phyloP scores from a whole-genome alignment of 2,888 invertebrate species.

The Linyphia triangularis region DNA sequence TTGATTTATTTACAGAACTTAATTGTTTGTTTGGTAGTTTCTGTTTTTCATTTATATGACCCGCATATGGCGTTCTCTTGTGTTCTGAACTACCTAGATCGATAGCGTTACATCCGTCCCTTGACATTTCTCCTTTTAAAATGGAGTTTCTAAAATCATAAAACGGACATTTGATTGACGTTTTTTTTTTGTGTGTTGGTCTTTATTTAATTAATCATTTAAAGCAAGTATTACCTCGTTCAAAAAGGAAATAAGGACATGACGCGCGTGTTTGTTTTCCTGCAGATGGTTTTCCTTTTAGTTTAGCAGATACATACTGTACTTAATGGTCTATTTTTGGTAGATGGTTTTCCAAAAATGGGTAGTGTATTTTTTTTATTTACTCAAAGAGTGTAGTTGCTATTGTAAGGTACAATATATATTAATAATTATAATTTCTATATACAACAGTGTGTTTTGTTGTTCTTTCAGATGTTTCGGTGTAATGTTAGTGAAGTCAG shows the following conservation, averaged over 20 bases:
- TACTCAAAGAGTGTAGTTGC: no score
- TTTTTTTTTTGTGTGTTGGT: background rate
- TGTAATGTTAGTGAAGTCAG: no score
- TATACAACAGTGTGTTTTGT: no score
- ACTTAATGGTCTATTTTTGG: background rate
- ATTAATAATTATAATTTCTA: no score
- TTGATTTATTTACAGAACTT: background rate
- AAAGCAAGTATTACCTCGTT: background rate
- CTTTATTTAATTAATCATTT: background rate
- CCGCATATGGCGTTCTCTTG: conserved; percentile 60
- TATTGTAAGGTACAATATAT: no score
- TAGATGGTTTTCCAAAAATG: no score
- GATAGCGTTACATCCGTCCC: conserved; percentile 70
- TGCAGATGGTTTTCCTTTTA: background rate
- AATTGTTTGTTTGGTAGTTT: background rate
- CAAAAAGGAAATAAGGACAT: background rate
- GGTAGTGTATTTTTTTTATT: no score
- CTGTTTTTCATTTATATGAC: background rate
- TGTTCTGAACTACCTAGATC: conserved; percentile 39
- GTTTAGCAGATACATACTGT: background rate
- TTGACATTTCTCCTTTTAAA: background rate
- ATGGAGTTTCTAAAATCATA: background rate
- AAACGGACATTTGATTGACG: background rate
- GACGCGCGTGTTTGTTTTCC: background rate
- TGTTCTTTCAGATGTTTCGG: no score